These are phyloP conservation scores for Eristalis arbustorum DNA, from an alignment of 2,888 invertebrate species.

Conservation along the genomic window DNA sequence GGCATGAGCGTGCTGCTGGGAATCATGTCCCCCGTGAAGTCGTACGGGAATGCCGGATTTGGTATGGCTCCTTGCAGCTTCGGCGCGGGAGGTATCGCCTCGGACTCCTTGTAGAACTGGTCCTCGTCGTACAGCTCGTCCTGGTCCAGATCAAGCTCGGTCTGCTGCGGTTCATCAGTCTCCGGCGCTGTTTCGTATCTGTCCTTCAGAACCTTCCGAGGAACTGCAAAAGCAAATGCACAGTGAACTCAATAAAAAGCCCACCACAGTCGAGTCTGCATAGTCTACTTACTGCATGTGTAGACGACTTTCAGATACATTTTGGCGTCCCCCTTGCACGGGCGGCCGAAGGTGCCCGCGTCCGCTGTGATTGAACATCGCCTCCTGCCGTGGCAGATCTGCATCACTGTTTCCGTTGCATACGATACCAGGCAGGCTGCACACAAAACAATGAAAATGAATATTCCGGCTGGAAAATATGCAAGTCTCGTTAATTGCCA, in stretches of 20 bases:
- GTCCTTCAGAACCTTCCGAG: conserved; percentile 90
- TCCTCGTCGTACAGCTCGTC: conserved; percentile 82
- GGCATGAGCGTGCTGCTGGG: conserved; percentile 75
- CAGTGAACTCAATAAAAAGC: conserved; percentile 6
- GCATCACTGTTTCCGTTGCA: conserved; percentile 95
- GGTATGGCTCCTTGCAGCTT: conserved; percentile 79
- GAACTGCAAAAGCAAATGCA: conserved; percentile 83
- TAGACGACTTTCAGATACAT: conserved; percentile 93
- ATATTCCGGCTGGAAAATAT: conserved; percentile 16
- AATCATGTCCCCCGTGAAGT: conserved; percentile 74
- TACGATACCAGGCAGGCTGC: conserved; percentile 92
- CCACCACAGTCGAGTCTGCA: too few species aligned
- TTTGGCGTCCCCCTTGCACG: conserved; percentile 89
- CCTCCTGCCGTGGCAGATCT: conserved; percentile 91
- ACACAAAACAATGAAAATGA: conserved; percentile 35
- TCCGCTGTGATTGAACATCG: conserved; percentile 90
- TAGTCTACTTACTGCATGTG: conserved; percentile 88
- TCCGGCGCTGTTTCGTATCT: conserved; percentile 90
- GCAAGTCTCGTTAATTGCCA: conserved; percentile 54
- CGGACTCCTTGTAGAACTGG: conserved; percentile 82
- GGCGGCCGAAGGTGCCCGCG: conserved; percentile 90
- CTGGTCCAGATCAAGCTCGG: conserved; percentile 81
- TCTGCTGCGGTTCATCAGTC: conserved; percentile 86
- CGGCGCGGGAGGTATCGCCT: conserved; percentile 82
- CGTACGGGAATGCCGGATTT: conserved; percentile 75